A percentile compares a stretch with the other conserved stretches of the same genome.
phyloP scores from a whole-genome alignment of 2,113 vertebrate genomes.

The Mesitornis unicolor region DNA sequence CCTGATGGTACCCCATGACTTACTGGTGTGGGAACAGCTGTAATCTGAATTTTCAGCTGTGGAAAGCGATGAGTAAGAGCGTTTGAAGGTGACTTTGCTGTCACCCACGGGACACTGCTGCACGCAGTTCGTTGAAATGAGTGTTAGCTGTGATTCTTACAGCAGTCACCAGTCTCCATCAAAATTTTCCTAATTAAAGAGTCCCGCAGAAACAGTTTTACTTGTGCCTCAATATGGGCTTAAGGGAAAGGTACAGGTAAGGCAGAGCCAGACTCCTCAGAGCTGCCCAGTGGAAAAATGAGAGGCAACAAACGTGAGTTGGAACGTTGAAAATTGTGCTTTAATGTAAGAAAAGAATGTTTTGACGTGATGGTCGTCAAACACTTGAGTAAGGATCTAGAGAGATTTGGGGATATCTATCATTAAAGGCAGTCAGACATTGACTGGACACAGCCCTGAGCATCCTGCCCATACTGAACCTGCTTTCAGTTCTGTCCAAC shows the following conservation, averaged over 20 bases:
- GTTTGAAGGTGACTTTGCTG: background rate
- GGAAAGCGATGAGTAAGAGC: background rate
- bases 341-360: background rate
- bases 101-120: background rate
- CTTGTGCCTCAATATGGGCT: background rate
- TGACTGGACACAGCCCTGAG: background rate
- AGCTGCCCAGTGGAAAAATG: background rate
- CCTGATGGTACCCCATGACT: accelerated
- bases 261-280: background rate
- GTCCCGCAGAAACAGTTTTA: background rate
- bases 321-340: background rate
- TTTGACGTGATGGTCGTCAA: accelerated
- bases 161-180: background rate
- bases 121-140: background rate
- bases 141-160: background rate
- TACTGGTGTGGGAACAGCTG: background rate
- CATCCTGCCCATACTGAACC: background rate
- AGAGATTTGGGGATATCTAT: background rate
- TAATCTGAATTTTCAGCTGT: background rate
- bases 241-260: background rate
- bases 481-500: background rate
- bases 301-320: background rate
- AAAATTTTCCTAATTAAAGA: background rate
- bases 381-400: background rate
- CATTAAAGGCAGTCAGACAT: background rate